Conservation (phyloP, 2,113 vertebrate genomes). For the Raja brachyura region DNA sequence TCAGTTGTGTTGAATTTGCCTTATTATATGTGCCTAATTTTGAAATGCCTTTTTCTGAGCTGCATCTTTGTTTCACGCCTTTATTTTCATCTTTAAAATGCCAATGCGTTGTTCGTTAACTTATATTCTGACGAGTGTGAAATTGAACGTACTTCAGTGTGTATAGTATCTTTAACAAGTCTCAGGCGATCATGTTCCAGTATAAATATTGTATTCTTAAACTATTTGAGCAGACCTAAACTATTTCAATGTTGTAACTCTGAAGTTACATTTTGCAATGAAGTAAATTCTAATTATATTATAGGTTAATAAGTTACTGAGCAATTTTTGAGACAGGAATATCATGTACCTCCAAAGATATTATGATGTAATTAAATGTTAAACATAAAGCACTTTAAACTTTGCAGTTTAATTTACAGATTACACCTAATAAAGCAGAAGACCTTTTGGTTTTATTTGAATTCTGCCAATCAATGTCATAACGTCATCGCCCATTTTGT, state of each 20-base stretch:
- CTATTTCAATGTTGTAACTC: not conserved
- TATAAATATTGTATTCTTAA: not conserved
- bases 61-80: not conserved
- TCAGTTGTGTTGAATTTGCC: not conserved
- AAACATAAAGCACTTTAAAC: not conserved
- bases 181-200: not conserved
- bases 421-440: not conserved
- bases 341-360: not conserved
- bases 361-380: not conserved
- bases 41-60: not conserved
- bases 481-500: not conserved
- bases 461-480: not conserved
- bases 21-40: not conserved
- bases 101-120: not conserved
- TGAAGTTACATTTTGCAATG: too few relatives aligned
- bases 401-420: not conserved
- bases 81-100: not conserved
- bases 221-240: not conserved
- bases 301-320: not conserved
- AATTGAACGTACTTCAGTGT: not conserved
- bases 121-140: not conserved
- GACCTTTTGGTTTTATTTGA: not conserved
- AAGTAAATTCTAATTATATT: too few relatives aligned
- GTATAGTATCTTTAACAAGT: not conserved
- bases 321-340: not conserved